phyloP scores from a whole-genome alignment of 2,888 invertebrate species.

The Plagiodera versicolora region DNA sequence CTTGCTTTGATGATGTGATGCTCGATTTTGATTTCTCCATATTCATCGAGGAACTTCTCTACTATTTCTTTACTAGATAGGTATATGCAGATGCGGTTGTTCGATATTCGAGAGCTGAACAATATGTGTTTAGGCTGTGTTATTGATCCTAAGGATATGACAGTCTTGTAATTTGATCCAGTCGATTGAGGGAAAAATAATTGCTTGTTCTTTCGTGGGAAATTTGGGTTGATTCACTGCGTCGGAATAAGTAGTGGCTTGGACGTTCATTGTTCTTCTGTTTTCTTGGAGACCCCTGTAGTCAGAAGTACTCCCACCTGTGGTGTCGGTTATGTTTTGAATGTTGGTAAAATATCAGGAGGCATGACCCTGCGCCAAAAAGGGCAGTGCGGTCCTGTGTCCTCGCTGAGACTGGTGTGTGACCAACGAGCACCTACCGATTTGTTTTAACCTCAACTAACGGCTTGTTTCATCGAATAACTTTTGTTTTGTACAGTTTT shows the following conservation, averaged over 20 bases:
- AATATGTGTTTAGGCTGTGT: constrained; percentile 21
- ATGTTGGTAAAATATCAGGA: too few relatives aligned
- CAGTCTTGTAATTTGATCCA: background rate
- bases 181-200: background rate
- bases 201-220: background rate
- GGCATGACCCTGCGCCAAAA: too few relatives aligned
- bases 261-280: background rate
- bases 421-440: too few relatives aligned
- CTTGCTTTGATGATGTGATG: background rate
- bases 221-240: background rate
- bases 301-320: background rate
- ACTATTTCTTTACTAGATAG: constrained; percentile 25
- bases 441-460: too few relatives aligned
- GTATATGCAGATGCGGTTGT: constrained; percentile 31
- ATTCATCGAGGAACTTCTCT: background rate
- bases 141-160: constrained; percentile 15
- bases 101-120: background rate
- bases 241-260: background rate
- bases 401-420: too few relatives aligned
- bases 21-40: background rate
- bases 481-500: too few relatives aligned
- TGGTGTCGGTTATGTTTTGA: too few relatives aligned
- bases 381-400: too few relatives aligned
- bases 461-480: too few relatives aligned
- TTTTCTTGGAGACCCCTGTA: background rate